These are phyloP conservation scores for Aphrocallistes beatrix DNA, from an alignment of 37 sponge, comb jelly and placozoan species.

Conservation along the genomic window DNA sequence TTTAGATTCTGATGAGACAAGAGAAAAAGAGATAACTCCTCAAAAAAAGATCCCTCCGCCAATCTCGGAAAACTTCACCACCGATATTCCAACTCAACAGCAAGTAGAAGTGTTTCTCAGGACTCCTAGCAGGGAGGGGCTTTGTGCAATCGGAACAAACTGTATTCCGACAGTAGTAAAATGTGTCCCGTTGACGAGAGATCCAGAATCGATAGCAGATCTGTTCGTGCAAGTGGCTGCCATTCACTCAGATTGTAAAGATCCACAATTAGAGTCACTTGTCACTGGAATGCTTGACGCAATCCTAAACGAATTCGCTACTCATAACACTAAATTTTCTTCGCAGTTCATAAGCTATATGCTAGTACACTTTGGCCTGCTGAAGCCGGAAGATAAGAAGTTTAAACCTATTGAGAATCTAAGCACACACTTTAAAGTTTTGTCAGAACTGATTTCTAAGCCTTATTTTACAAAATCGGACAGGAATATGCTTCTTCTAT, in stretches of 20 bases:
- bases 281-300: background rate
- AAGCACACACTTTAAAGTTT: background rate
- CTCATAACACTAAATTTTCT: background rate
- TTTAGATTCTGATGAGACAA: too few relatives aligned
- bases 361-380: background rate
- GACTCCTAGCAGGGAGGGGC: background rate
- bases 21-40: too few relatives aligned
- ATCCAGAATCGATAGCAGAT: background rate
- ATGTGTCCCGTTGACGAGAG: background rate
- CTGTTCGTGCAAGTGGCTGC: background rate
- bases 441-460: background rate
- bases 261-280: background rate
- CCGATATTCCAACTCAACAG: background rate
- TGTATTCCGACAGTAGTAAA: background rate
- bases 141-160: background rate
- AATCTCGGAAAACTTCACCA: background rate
- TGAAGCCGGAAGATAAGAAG: constrained; percentile 8
- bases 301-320: background rate
- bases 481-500: background rate
- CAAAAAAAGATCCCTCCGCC: background rate
- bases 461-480: background rate
- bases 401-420: background rate
- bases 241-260: background rate
- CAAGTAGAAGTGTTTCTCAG: background rate
- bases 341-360: constrained; percentile 8